Base-by-base conservation (phyloP, 2,113 vertebrate genomes). In the Rhipidura dahli region DNA sequence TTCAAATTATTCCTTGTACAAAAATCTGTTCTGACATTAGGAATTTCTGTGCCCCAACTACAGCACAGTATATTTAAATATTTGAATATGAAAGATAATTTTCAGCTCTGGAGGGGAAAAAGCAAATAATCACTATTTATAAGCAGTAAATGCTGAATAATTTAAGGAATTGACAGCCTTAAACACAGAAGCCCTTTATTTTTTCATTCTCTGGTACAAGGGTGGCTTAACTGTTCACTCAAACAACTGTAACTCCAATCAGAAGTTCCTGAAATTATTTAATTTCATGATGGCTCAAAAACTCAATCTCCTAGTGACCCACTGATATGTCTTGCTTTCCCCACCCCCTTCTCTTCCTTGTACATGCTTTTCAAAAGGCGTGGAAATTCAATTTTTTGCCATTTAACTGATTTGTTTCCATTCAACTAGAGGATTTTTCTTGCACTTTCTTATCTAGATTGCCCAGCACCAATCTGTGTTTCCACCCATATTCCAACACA, bases 111-210 rank as follows among this genome's bases (percentile, higher is more conserved):
- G 93, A 88, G 42, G 59, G 44, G 66, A 45, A 97, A 97, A 97
- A 94, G 95, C 94, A 98, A 98, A 98, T 98, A 98, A 98, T 98
- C 97, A 96, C 95, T 98, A 98, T 98, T 98, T 98, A 97, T 97
- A 95, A 97, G 93, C 35, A 96, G 90, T 94, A 98, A 98, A 98
- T 96, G 93, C 89, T 82, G 96, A 97, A 97, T 98, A 97, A 98
- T 97, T 97, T 60, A 39, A 97, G 88, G 89, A 97, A 97, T 51
- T 97, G 96, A 97, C 94, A 94, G 96, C 89, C 89, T 97, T 88
- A 97, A 98, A 96, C 80, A 97, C 57, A 89, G 96, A 96, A 97
- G 96, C 84, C 87, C 68, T 97, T 96, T 96, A 96, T 97, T 98
- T 97, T 97, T 96, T 91, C 96, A 95, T 97, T 96, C 91, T 92